These are phyloP conservation scores for Poeciliopsis paucimaculata DNA, from an alignment of 2,797 vertebrate species.

Conservation along the genomic window DNA sequence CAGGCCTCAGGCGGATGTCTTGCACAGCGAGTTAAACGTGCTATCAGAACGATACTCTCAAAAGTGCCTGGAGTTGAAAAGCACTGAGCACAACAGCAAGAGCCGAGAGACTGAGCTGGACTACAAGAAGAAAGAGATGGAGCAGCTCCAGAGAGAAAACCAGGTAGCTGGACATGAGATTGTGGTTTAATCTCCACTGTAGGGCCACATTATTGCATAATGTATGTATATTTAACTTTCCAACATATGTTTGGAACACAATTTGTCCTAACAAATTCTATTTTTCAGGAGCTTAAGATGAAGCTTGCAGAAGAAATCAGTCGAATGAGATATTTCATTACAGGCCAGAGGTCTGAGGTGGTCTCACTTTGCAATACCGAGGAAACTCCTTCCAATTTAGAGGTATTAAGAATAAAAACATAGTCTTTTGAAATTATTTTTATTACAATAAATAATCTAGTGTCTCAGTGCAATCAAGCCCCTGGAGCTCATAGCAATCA, in stretches of 20 bases:
- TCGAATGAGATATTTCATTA: slow-evolving; percentile 87
- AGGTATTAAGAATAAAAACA: slow-evolving; percentile 77
- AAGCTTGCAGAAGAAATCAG: slow-evolving; percentile 91
- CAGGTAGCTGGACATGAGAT: slow-evolving; percentile 78
- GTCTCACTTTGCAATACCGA: slow-evolving; percentile 70
- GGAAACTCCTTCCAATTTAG: slow-evolving; percentile 82
- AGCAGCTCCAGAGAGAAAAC: slow-evolving; percentile 90
- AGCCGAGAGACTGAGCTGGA: slow-evolving; percentile 80
- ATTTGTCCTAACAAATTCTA: background rate
- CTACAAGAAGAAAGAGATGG: slow-evolving; percentile 85
- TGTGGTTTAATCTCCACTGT: background rate
- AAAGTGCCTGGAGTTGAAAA: slow-evolving; percentile 89
- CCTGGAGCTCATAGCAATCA: background rate
- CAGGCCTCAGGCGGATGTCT: slow-evolving; percentile 82
- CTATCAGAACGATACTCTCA: slow-evolving; percentile 90
- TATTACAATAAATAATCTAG: background rate
- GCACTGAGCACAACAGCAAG: slow-evolving; percentile 80
- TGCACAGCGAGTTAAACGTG: slow-evolving; percentile 88
- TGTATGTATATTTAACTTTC: background rate
- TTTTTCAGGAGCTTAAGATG: slow-evolving; percentile 87
- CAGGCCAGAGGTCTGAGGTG: slow-evolving; percentile 80
- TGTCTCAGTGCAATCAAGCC: background rate
- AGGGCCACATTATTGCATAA: background rate
- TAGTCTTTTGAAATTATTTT: slow-evolving; percentile 14
- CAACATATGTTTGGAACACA: slow-evolving; percentile 16